A percentile compares a stretch with the other conserved stretches of the same genome.
phyloP scores from a whole-genome alignment of 1,140 invertebrate species.

The Paralvinella palmiformis region DNA sequence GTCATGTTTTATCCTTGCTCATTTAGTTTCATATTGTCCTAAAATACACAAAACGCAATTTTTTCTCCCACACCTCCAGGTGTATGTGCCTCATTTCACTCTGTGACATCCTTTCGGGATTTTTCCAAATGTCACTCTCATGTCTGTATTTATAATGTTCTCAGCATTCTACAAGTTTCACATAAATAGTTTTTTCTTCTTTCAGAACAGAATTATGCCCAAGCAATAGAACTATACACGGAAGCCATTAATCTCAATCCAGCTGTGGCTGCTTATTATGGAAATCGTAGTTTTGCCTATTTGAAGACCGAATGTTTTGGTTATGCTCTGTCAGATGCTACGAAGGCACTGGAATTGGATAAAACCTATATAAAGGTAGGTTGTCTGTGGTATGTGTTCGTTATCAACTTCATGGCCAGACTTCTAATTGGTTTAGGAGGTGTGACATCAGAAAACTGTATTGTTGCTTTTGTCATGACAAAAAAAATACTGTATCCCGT shows the following conservation, averaged over 20 bases:
- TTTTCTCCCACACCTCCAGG: not conserved
- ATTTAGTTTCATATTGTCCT: not conserved
- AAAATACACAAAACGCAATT: not conserved
- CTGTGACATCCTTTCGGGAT: not conserved
- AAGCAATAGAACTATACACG: slow-evolving; percentile 83
- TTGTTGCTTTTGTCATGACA: no score
- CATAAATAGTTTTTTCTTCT: not conserved
- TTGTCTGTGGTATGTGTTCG: no score
- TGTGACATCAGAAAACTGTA: no score
- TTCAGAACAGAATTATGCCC: slow-evolving; percentile 81
- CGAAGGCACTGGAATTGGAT: slow-evolving; percentile 84
- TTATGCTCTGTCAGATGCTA: slow-evolving; percentile 84
- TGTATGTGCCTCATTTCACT: not conserved
- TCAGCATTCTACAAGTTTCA: not conserved
- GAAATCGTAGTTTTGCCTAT: slow-evolving; percentile 92
- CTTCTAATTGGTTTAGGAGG: no score
- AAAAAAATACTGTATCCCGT: no score
- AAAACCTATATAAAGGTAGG: slow-evolving; percentile 86
- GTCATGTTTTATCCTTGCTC: no score
- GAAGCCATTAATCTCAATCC: slow-evolving; percentile 86
- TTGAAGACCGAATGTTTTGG: slow-evolving; percentile 88
- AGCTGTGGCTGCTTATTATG: slow-evolving; percentile 62
- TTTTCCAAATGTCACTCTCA: not conserved
- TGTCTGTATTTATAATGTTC: not conserved
- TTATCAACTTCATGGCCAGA: no score